Conservation (phyloP, 2,113 vertebrate species). For the Leptobrachium ailaonicum region DNA sequence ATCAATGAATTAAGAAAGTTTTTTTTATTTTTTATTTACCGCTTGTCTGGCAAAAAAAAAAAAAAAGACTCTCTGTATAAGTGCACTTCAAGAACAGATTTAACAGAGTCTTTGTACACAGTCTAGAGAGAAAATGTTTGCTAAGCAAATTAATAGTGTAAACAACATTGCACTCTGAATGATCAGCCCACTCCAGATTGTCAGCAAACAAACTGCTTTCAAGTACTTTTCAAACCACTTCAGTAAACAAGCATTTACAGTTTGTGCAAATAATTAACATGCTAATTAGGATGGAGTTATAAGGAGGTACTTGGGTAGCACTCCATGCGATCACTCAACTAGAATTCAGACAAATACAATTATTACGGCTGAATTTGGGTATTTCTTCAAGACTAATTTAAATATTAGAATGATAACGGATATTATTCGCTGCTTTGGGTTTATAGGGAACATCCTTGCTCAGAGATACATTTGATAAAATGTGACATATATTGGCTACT, state of each 20-base stretch:
- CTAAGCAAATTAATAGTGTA: slow-evolving; percentile 75
- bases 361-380: not conserved
- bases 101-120: slow-evolving; percentile 58
- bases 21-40: slow-evolving; percentile 58
- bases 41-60: slow-evolving; percentile 66
- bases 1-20: slow-evolving; percentile 67
- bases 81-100: slow-evolving; percentile 66
- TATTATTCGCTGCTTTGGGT: too few species aligned
- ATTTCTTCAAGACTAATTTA: too few species aligned
- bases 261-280: slow-evolving; percentile 63
- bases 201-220: slow-evolving; percentile 68
- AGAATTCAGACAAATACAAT: slow-evolving; percentile 7
- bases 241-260: slow-evolving; percentile 60
- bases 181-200: slow-evolving; percentile 60
- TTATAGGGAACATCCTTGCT: too few species aligned
- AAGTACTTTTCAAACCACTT: slow-evolving; percentile 67
- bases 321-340: not conserved
- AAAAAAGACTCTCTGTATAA: slow-evolving; percentile 66
- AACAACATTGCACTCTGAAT: slow-evolving; percentile 65
- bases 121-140: slow-evolving; percentile 59
- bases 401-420: too few species aligned
- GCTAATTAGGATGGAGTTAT: slow-evolving; percentile 63
- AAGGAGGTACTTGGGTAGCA: slow-evolving; percentile 53
- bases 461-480: too few species aligned
- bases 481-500: too few species aligned